Evolutionary conservation across 2,797 vertebrate genomes (phyloP), one percentile per base, ranked within the genome.

Genomic region (Arnoldichthys spilopterus): DNA sequence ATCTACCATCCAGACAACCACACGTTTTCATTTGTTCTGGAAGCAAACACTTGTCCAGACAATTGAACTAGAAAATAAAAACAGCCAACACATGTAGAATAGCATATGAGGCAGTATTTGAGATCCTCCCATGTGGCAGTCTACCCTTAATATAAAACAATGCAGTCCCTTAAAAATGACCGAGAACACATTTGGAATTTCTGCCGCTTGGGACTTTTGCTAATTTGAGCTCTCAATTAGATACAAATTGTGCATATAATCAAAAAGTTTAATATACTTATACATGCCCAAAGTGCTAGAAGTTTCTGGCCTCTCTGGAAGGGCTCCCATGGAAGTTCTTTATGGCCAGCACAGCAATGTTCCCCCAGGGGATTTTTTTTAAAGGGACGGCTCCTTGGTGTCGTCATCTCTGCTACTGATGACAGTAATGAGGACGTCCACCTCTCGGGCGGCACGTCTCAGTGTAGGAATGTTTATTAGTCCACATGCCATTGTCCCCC

Each of bases 1-100:
- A 91, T 91, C 89, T 91, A 85, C 79, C 85, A 87, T 79, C 87
- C 86, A 90, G 88, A 88, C 85, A 80, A 79, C 87, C 84, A 79
- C 85, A 86, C 43, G 11, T 90, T 37, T 37, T 37, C 4, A 6
- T 37, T 5, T 37, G 32, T 37, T 22, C 16, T 28, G 61, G n/a
- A 1, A 45, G 30, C 22, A 67, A 30, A 28, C 20, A 7, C n/a
- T 11, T 20, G 43, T 13, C 34, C 4, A 61, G 24, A 69, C 6
- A 58, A 76, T 47, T 24, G 20, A 47, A 58, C 13, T 30, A n/a
- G 18, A 3, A 24, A 45, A 58, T 12, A n/a, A 3, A 51, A 53
- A 40, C 15, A 16, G 20, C 3, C 37, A 64, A 64, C 22, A 40
- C 9, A 0, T 13, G 5, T 18, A 20, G 8, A 53, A 64, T 32